A percentile compares a stretch with the other conserved stretches of the same genome.
Evolutionary conservation across 2,113 vertebrate genomes (phyloP).

Genomic region (Cygnus buccinator): DNA sequence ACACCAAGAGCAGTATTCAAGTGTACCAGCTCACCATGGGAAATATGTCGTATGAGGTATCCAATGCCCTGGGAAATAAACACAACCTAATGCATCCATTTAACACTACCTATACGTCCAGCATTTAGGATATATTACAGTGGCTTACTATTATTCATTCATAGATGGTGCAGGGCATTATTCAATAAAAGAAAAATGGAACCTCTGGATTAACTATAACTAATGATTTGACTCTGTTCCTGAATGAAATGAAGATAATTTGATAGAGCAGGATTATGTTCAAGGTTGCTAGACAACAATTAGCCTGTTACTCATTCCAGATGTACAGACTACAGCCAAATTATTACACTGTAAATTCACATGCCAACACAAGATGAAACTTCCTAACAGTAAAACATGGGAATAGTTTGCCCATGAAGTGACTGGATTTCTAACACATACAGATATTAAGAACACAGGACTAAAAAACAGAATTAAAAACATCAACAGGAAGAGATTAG

Average conservation of each 20-base stretch:
- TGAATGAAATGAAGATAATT: not conserved
- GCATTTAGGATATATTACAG: not conserved
- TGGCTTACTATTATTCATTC: not conserved
- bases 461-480: not conserved
- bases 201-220: not conserved
- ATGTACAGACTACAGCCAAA: not conserved
- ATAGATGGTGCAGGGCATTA: not conserved
- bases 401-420: not conserved
- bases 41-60: not conserved
- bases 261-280: not conserved
- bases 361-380: not conserved
- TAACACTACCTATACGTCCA: not conserved
- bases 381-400: not conserved
- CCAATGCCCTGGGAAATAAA: not conserved
- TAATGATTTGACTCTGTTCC: not conserved
- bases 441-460: not conserved
- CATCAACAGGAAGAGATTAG: not conserved
- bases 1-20: not conserved
- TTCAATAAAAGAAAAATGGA: not conserved
- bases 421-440: not conserved
- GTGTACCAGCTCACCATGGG: not conserved
- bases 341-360: not conserved
- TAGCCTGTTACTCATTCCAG: not conserved
- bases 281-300: not conserved
- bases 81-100: not conserved